These are phyloP conservation scores for Schizothorax lantsangensis DNA, from an alignment of 2,797 vertebrate species.

Conservation along the genomic window DNA sequence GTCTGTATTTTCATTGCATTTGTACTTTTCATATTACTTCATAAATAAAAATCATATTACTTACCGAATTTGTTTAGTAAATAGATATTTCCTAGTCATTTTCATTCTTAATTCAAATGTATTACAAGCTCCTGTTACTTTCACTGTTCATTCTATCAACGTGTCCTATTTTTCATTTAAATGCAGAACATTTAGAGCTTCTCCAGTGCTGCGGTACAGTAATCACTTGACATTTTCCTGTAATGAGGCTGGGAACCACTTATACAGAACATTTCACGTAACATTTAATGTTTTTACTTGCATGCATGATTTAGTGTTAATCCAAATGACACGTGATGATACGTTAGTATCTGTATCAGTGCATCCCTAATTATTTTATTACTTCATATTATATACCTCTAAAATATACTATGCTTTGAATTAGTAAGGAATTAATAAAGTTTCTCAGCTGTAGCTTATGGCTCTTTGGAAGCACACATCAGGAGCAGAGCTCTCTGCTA, in stretches of 20 bases:
- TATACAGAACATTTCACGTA: constrained; percentile 6
- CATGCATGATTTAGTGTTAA: neutral
- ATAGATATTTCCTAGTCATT: neutral
- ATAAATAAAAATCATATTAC: neutral
- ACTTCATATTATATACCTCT: neutral
- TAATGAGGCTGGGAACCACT: neutral
- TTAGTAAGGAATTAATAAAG: neutral
- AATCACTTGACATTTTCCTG: constrained; percentile 15
- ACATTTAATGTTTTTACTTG: neutral
- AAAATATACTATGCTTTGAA: neutral
- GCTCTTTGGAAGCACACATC: constrained; percentile 7
- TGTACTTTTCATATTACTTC: neutral
- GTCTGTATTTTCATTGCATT: neutral
- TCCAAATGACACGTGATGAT: neutral
- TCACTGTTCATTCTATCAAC: neutral
- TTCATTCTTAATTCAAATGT: neutral
- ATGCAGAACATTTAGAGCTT: neutral
- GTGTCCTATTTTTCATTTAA: neutral
- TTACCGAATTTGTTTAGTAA: neutral
- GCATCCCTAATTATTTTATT: neutral
- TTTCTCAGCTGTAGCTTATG: neutral
- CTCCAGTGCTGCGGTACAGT: neutral
- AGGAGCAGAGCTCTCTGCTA: constrained; percentile 18
- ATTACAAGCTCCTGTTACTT: neutral
- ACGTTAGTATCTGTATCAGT: neutral